Percentiles rank a stretch among this genome's conserved stretches.
Evolutionary conservation across 2,888 invertebrate species (phyloP).

Genomic region (Tromatobia lineatoria): DNA sequence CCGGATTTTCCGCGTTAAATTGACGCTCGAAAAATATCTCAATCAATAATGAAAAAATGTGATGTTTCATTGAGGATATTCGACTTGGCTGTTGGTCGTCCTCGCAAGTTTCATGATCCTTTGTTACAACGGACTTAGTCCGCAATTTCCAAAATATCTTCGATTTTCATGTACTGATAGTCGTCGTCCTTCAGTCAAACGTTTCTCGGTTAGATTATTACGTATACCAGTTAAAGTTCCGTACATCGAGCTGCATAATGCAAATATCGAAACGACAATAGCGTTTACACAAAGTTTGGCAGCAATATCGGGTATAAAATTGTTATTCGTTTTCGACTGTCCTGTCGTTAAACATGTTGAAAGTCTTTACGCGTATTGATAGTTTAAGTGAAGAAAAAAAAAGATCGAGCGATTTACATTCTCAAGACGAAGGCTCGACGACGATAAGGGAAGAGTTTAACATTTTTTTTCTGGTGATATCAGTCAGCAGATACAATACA

Average conservation of each 20-base stretch:
- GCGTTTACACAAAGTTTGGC: conserved; percentile 46
- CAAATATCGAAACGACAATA: conserved; percentile 10
- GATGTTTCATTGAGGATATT: conserved; percentile 5
- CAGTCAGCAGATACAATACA: conserved; percentile 19
- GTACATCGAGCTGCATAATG: not conserved
- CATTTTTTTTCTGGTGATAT: conserved; percentile 9
- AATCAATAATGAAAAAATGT: conserved; percentile 19
- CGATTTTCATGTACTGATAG: conserved; percentile 1
- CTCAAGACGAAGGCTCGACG: not conserved
- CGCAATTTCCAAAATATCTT: not conserved
- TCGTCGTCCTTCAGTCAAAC: not conserved
- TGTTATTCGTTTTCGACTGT: conserved; percentile 18
- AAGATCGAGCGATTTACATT: not conserved
- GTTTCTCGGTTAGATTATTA: conserved; percentile 5
- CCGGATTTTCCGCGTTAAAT: conserved; percentile 14
- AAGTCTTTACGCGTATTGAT: not conserved
- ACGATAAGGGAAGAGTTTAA: conserved; percentile 22
- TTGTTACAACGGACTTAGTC: not conserved
- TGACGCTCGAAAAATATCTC: conserved; percentile 33
- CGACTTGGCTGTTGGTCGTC: not conserved
- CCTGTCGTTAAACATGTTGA: conserved; percentile 1
- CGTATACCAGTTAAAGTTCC: not conserved
- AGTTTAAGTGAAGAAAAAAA: conserved; percentile 7
- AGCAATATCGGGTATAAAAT: conserved; percentile 49
- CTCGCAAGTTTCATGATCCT: not conserved